Percentiles rank a stretch among this genome's conserved stretches.
phyloP scores from a whole-genome alignment of 1,140 invertebrate genomes.

The Trichonephila inaurata region DNA sequence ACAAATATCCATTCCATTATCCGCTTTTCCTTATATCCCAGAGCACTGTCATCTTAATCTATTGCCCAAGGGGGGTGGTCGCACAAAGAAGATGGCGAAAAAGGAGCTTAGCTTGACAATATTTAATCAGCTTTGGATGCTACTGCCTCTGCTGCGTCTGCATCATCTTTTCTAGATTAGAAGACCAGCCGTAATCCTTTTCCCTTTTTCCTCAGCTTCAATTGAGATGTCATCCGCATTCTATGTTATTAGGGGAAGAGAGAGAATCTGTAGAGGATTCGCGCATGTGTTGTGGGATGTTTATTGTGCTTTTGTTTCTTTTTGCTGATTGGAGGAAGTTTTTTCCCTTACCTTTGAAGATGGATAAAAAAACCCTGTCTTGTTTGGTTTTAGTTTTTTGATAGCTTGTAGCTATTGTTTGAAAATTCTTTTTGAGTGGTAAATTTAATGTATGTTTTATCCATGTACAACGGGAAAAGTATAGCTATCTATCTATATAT shows the following conservation, averaged over 20 bases:
- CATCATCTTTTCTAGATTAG: constrained; percentile 31
- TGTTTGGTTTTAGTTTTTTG: no score
- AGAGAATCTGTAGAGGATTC: background rate
- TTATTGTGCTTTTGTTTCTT: background rate
- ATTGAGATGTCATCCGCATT: constrained; percentile 19
- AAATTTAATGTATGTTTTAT: no score
- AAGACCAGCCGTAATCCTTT: background rate
- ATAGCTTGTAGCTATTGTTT: no score
- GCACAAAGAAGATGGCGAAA: background rate
- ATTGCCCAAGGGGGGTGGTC: background rate
- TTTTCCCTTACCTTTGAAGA: no score
- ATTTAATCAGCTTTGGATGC: constrained; percentile 51
- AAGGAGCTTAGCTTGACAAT: constrained; percentile 58
- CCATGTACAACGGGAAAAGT: no score
- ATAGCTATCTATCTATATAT: no score
- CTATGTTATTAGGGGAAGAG: background rate
- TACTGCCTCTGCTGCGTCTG: constrained; percentile 18
- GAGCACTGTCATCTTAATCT: background rate
- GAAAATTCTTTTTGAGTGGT: no score
- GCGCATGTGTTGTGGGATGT: background rate
- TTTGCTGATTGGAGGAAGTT: background rate
- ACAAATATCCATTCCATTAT: constrained; percentile 8
- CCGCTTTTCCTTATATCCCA: background rate
- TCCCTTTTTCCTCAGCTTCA: background rate
- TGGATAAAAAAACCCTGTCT: no score